Conservation (phyloP, 2,113 vertebrate species). For the Condylura cristata region DNA sequence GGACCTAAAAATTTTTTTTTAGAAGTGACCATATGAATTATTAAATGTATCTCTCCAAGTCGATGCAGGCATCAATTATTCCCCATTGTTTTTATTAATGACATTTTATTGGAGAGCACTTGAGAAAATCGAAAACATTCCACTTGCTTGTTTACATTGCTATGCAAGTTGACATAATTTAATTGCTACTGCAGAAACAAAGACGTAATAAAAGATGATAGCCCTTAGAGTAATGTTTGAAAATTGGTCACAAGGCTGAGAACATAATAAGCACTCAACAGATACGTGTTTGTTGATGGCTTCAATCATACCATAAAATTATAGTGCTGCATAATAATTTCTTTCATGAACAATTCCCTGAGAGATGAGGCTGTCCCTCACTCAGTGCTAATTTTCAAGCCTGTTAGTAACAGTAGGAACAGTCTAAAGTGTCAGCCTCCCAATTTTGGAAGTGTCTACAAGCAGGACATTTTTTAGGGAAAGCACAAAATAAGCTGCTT, state of each 20-base stretch:
- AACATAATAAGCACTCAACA: background rate
- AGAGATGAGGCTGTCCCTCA: background rate
- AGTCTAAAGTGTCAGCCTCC: background rate
- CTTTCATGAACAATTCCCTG: constrained; percentile 30
- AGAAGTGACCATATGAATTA: background rate
- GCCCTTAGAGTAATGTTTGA: background rate
- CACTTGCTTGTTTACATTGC: background rate
- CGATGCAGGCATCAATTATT: background rate
- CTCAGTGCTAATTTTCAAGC: background rate
- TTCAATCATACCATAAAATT: background rate
- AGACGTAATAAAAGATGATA: background rate
- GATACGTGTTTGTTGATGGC: background rate
- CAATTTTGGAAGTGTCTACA: background rate
- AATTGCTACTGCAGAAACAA: background rate
- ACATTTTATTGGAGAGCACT: background rate
- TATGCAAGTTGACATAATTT: constrained; percentile 4
- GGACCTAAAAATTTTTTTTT: background rate
- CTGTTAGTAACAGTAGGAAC: background rate
- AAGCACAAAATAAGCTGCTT: background rate
- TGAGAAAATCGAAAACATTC: background rate
- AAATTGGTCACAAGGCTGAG: background rate
- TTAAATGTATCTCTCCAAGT: background rate
- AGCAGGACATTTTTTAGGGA: background rate
- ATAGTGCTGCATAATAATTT: background rate
- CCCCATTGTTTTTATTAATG: background rate